Conservation (phyloP, 2,888 invertebrate genomes). For the Ormyrus labotus region DNA sequence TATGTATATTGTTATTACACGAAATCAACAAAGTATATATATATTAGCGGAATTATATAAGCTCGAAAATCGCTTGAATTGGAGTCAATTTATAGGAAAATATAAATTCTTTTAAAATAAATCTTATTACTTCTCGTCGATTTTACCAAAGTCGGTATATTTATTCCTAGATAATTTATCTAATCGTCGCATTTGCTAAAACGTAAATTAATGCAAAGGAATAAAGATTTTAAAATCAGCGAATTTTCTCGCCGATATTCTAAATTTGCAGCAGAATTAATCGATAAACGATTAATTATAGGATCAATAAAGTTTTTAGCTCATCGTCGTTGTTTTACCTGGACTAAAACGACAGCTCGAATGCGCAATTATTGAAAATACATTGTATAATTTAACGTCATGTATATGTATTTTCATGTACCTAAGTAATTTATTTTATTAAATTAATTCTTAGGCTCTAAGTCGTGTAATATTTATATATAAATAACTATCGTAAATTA, state of each 20-base stretch:
- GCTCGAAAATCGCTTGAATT: no score
- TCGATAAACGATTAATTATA: not conserved
- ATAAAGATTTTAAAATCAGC: not conserved
- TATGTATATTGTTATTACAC: no score
- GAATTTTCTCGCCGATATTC: conserved; percentile 2
- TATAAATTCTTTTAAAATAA: not conserved
- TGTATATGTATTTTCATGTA: conserved; percentile 63
- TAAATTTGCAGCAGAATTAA: not conserved
- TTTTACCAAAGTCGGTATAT: not conserved
- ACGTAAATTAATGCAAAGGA: not conserved
- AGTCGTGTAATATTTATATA: conserved; percentile 61
- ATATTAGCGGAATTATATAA: no score
- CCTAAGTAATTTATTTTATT: conserved; percentile 69
- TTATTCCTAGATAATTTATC: conserved; percentile 12
- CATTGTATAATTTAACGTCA: conserved; percentile 66
- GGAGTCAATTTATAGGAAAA: not conserved
- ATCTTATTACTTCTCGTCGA: not conserved
- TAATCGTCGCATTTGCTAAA: conserved; percentile 6
- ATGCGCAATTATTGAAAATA: conserved; percentile 63
- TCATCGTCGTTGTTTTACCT: conserved; percentile 41
- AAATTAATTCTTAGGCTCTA: conserved; percentile 66
- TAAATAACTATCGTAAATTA: conserved; percentile 54
- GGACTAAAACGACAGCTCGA: conserved; percentile 39
- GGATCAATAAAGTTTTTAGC: conserved; percentile 4
- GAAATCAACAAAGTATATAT: no score